These are phyloP conservation scores for Lerema accius DNA, from an alignment of 1,140 invertebrate species.

Conservation along the genomic window DNA sequence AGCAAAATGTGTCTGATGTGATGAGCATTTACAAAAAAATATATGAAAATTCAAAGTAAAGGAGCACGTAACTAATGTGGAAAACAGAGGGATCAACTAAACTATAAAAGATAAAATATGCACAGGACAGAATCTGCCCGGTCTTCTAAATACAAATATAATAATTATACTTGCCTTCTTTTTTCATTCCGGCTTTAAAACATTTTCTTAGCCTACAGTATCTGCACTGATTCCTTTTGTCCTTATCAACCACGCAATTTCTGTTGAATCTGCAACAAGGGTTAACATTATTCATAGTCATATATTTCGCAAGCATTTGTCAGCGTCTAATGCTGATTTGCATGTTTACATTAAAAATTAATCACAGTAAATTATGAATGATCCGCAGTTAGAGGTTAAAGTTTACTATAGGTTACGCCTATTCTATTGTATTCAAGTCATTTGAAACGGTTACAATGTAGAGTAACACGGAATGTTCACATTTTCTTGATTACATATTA, in stretches of 20 bases:
- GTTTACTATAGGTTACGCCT: slow-evolving; percentile 8
- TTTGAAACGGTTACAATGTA: not conserved
- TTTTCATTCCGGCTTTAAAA: slow-evolving; percentile 98
- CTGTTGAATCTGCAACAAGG: slow-evolving; percentile 90
- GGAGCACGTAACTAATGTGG: too few species aligned
- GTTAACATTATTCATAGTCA: slow-evolving; percentile 36
- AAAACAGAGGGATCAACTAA: too few species aligned
- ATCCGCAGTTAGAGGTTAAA: slow-evolving; percentile 8
- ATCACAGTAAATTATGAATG: slow-evolving; percentile 11
- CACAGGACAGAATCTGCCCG: too few species aligned
- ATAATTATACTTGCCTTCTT: slow-evolving; percentile 96
- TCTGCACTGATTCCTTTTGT: slow-evolving; percentile 98
- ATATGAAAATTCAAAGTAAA: too few species aligned
- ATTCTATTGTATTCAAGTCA: not conserved
- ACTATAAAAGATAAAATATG: too few species aligned
- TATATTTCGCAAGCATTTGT: not conserved
- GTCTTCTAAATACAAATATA: too few species aligned
- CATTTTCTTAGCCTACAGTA: slow-evolving; percentile 98
- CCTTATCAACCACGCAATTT: slow-evolving; percentile 98
- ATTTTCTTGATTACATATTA: not conserved
- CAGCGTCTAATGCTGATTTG: slow-evolving; percentile 6
- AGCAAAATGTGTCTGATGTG: too few species aligned
- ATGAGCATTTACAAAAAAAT: too few species aligned
- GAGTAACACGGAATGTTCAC: not conserved
- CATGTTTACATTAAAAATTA: slow-evolving; percentile 7